Conservation (phyloP, 92 coral and sea anemone species). For the Bergia sp. region DNA sequence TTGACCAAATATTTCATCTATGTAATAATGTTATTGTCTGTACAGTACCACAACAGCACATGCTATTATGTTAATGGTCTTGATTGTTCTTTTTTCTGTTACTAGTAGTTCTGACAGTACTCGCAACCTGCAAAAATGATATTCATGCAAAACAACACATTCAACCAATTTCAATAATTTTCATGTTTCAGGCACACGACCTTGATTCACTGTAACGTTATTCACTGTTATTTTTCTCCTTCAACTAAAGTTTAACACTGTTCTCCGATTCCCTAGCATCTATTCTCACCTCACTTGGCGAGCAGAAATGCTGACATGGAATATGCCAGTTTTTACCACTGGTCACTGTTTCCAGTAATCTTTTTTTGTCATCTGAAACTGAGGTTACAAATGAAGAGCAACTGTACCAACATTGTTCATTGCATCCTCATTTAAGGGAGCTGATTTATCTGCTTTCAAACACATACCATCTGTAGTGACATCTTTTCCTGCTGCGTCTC, state of each 20-base stretch:
- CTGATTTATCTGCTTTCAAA: neutral
- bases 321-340: neutral
- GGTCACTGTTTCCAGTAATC: neutral
- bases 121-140: neutral
- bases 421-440: neutral
- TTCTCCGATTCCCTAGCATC: neutral
- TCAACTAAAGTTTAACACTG: neutral
- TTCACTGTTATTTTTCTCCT: neutral
- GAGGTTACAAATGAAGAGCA: neutral
- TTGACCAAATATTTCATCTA: slow-evolving; percentile 29
- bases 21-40: slow-evolving; percentile 19
- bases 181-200: neutral
- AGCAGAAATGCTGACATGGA: slow-evolving; percentile 1
- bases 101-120: slow-evolving; percentile 3
- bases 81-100: neutral
- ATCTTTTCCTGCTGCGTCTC: neutral
- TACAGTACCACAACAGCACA: neutral
- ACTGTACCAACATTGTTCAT: neutral
- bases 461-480: neutral
- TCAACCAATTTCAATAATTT: neutral
- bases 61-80: neutral
- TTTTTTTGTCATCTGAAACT: neutral
- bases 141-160: neutral
- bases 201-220: neutral
- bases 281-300: slow-evolving; percentile 26